Conservation (phyloP, 2,113 vertebrate species). For the Sterna hirundo region DNA sequence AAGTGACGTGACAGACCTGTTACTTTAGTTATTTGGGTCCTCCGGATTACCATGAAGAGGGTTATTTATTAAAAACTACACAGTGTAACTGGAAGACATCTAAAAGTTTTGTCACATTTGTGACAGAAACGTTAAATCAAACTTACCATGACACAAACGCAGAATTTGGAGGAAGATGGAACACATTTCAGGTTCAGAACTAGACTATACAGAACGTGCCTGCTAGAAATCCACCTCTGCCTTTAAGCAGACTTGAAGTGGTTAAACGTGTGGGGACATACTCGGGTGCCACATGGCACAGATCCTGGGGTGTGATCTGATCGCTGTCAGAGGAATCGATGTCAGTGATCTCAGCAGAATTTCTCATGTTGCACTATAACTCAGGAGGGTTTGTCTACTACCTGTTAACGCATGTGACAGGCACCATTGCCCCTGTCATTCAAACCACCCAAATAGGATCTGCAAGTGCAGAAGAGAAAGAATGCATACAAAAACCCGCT, state of each 20-base stretch:
- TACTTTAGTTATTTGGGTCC: neutral
- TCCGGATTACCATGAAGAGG: neutral
- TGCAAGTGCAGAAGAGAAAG: neutral
- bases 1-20: neutral
- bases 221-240: neutral
- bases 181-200: neutral
- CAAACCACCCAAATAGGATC: neutral
- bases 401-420: neutral
- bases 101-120: neutral
- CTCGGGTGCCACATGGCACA: neutral
- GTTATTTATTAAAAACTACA: neutral
- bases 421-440: neutral
- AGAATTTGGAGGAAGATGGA: neutral
- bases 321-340: fast-evolving
- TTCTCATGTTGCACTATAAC: neutral
- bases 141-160: neutral
- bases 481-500: neutral
- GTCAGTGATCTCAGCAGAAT: neutral
- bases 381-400: neutral
- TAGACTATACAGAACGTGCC: neutral
- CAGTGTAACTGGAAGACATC: neutral
- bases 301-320: neutral
- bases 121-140: neutral
- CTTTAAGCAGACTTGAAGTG: neutral
- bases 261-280: neutral